Evolutionary conservation across 2,888 invertebrate species (phyloP), one percentile per base, ranked within the genome.

Genomic region (Lasioglossum pauxillum): DNA sequence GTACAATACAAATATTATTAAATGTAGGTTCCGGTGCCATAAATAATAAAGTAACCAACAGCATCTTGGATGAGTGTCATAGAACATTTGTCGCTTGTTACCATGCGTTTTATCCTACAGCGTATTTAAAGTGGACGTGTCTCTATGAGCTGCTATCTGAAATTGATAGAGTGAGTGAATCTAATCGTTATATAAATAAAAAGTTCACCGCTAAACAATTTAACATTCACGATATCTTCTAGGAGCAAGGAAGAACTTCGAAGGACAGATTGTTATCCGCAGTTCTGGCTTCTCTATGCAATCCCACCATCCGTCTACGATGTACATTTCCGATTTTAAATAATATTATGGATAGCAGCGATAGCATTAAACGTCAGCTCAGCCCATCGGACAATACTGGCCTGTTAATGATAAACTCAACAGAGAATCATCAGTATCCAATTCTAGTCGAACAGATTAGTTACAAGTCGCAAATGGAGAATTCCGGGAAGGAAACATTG

Each of bases 101-200:
- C 93, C 98, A 99, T 95, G 98, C 98, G 0, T 99, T 99, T 95
- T 99, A 98, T 95, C 99, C 99, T 0, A 99, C 99, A 0, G 98
- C 98, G 0, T 97, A 97, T 79, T 96, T 99, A 78, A 99, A 99
- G 94, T 99, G 99, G 99, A 97, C 97, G 89, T 98, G 98, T 93
- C 96, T 99, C 0, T 98, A 99, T 94, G 98, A 98, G 92, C 95
- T 98, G 84, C 95, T 98, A n/a, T 96, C 96, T 46, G 96, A 97
- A 93, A 96, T 97, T 93, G 96, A 97, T 85, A 97, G 97, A 95
- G 97, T 97, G 95, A 91, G 94, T 78, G 44, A 67, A 35, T 16
- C 0, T 23, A 38, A 44, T n/a, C 5, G 14, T 23, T 75, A 38
- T 49, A 69, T 35, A 67, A 60, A 16, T 19, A 19, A 5, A 5